Base-by-base conservation (phyloP, 2,888 invertebrate species). In the Lithodes maja region DNA sequence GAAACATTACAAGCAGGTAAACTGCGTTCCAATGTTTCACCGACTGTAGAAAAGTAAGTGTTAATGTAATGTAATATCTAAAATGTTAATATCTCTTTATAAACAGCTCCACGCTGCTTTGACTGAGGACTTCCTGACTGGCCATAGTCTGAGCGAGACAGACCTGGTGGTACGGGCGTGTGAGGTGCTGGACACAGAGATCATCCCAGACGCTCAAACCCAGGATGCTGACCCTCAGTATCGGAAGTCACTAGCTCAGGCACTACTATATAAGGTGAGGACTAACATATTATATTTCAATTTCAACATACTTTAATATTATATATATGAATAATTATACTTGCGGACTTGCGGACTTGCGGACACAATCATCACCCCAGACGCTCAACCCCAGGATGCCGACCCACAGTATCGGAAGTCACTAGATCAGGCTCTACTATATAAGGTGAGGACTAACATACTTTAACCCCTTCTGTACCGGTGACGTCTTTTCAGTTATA, bases 251-350 rank as follows among this genome's bases (percentile, higher is more conserved):
- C 94, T 98, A 7, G 96, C 97, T 0, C 94, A 96, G 87, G 95
- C 96, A 3, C 94, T 98, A n/a, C 96, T 98, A 93, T 98, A 97
- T 93, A 98, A 97, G 95, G 97, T 96, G 93, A 92, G 33, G 33
- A 33, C 33, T 33, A 33, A 33, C 33, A 33, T 33, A 33, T 33
- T 33, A 33, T 33, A 33, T 33, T 33, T 33, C 33, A 33, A 33
- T 33, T 33, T 33, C 33, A 33, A 33, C 33, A 33, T 33, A 33
- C 33, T 33, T 33, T 33, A 33, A 33, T 33, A 33, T 33, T 33
- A 33, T 33, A 33, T 33, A 33, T 33, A 33, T 33, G 33, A 33
- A 33, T 33, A 33, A 33, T 33, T 33, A 33, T 33, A 33, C 33
- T 33, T 94, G 92, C 93, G 93, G 87, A 95, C 95, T 0, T 92